Conservation (phyloP, 2,797 vertebrate genomes). For the Enoplosus armatus region DNA sequence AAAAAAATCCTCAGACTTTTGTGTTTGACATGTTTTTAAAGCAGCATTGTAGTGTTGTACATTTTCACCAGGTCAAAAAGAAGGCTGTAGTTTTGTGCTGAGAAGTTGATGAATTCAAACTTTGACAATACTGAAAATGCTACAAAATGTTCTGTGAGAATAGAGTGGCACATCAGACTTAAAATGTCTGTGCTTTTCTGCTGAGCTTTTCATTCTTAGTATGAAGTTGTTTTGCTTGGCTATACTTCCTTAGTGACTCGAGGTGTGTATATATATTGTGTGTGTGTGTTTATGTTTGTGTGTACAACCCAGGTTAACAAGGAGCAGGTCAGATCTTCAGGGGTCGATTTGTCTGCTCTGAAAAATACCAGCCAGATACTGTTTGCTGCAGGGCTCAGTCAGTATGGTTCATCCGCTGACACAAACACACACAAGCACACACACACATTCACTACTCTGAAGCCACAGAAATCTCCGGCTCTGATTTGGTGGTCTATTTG, state of each 20-base stretch:
- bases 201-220: too few relatives aligned
- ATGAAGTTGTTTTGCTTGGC: neutral
- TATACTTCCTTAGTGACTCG: neutral
- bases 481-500: conserved; percentile 56
- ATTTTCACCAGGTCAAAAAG: neutral
- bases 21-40: neutral
- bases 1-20: neutral
- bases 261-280: neutral
- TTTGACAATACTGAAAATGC: neutral
- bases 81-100: neutral
- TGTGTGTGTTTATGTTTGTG: neutral
- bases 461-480: conserved; percentile 32
- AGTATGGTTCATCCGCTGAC: neutral
- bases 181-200: too few relatives aligned
- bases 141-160: neutral
- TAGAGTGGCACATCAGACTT: too few relatives aligned
- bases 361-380: conserved; percentile 31
- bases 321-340: conserved; percentile 31
- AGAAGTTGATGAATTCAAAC: neutral
- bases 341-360: conserved; percentile 23
- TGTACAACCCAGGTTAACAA: conserved; percentile 26
- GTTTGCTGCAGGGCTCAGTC: conserved; percentile 42
- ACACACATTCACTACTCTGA: conserved; percentile 11
- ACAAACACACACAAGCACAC: conserved; percentile 6
- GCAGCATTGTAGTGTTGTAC: neutral